A percentile compares a stretch with the other conserved stretches of the same genome.
Evolutionary conservation across 53 echinoderm and acorn worm species (phyloP).

Genomic region (Patiria pectinifera): DNA sequence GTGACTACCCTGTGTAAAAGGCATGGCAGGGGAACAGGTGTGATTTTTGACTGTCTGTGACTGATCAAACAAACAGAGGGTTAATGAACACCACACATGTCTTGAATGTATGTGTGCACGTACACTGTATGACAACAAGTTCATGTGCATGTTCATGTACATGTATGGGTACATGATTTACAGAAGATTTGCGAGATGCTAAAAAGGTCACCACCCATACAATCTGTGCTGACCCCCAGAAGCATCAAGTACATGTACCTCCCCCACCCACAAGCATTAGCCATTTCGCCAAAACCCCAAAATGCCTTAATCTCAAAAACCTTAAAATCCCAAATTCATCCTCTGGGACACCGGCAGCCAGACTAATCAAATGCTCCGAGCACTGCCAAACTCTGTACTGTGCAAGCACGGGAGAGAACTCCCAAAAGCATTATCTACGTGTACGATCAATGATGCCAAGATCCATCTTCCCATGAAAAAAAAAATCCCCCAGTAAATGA

Average conservation of each 20-base stretch:
- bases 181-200: not conserved
- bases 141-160: not conserved
- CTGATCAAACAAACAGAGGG: too few species aligned
- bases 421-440: slow-evolving; percentile 19
- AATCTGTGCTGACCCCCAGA: not conserved
- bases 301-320: not conserved
- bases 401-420: not conserved
- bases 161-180: not conserved
- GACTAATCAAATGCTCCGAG: not conserved
- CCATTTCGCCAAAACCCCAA: not conserved
- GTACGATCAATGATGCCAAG: slow-evolving; percentile 43
- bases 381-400: not conserved
- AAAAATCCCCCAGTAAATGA: slow-evolving; percentile 7
- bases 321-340: slow-evolving; percentile 17
- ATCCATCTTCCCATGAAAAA: not conserved
- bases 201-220: not conserved
- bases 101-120: too few species aligned
- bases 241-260: not conserved
- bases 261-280: not conserved
- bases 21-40: too few species aligned
- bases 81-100: too few species aligned
- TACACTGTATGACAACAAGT: too few species aligned
- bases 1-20: too few species aligned
- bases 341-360: not conserved
- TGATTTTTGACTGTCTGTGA: too few species aligned